These are phyloP conservation scores for Athene cunicularia DNA, from an alignment of 2,113 vertebrate genomes.

Conservation along the genomic window DNA sequence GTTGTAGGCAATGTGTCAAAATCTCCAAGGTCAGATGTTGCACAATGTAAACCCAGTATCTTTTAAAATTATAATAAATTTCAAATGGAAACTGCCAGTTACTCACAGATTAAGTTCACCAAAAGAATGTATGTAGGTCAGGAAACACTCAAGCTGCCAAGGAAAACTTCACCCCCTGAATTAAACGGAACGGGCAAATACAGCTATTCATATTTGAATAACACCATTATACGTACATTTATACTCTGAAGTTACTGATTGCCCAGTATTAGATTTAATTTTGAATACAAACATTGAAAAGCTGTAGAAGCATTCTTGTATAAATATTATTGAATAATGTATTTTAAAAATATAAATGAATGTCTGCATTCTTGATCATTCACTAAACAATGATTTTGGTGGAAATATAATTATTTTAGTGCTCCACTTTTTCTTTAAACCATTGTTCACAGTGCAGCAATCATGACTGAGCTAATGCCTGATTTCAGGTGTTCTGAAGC, in stretches of 20 bases:
- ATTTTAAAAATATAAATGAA: not conserved
- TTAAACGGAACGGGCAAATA: not conserved
- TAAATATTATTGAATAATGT: not conserved
- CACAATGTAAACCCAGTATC: not conserved
- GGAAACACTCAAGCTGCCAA: not conserved
- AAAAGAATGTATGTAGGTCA: not conserved
- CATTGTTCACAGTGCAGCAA: not conserved
- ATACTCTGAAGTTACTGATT: not conserved
- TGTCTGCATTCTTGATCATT: not conserved
- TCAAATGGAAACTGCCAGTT: not conserved
- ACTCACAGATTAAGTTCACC: not conserved
- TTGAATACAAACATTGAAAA: not conserved
- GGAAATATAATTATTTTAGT: not conserved
- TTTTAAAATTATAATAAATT: not conserved
- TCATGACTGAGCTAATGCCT: not conserved
- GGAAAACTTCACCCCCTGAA: not conserved
- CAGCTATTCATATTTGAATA: not conserved
- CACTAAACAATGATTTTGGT: not conserved
- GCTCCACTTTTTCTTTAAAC: not conserved
- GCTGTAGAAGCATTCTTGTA: not conserved
- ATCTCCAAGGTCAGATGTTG: not conserved
- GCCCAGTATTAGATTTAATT: not conserved
- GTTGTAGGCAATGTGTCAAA: not conserved
- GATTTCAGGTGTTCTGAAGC: not conserved
- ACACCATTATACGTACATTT: not conserved